These are phyloP conservation scores for Turdus rufiventris DNA, from an alignment of 2,113 vertebrate genomes.

Conservation along the genomic window DNA sequence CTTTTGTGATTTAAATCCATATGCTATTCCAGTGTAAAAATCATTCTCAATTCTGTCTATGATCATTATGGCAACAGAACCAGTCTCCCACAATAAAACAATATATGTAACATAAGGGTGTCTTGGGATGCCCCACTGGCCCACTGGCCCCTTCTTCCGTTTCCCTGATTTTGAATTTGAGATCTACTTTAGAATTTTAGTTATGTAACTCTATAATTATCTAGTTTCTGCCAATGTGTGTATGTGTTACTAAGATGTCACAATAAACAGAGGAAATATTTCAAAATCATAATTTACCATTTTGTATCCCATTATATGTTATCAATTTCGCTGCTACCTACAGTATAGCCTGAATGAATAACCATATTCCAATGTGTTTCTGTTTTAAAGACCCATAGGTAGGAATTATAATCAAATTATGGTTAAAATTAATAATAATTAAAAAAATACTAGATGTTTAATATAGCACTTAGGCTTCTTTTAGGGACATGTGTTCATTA, in stretches of 20 bases:
- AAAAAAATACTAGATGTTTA: neutral
- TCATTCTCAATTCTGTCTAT: neutral
- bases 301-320: neutral
- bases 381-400: neutral
- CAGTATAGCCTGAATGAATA: neutral
- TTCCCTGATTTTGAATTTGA: neutral
- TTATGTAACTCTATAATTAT: neutral
- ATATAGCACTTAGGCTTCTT: neutral
- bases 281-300: neutral
- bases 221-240: neutral
- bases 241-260: neutral
- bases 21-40: neutral
- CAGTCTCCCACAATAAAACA: neutral
- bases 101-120: neutral
- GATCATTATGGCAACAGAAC: neutral
- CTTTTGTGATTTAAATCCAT: neutral
- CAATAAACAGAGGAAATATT: neutral
- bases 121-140: rapidly evolving
- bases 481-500: neutral
- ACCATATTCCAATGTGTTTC: neutral
- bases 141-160: neutral
- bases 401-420: neutral
- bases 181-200: neutral
- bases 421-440: neutral
- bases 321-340: neutral